These are phyloP conservation scores for Onchidella celtica DNA, from an alignment of 2,888 invertebrate species.

Conservation along the genomic window DNA sequence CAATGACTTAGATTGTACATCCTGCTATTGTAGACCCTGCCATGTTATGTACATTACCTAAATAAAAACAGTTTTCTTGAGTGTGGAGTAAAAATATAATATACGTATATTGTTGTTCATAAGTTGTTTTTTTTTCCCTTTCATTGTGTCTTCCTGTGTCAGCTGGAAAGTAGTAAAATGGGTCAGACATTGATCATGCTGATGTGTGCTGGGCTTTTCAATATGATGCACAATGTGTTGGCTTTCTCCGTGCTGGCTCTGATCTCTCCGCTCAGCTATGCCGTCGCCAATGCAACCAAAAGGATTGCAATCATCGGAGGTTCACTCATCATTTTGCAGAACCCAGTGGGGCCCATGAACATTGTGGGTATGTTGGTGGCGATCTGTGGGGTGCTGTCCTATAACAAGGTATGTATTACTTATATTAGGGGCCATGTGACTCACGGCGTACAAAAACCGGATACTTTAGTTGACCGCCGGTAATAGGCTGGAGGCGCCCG, in stretches of 20 bases:
- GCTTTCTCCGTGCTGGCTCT: constrained; percentile 94
- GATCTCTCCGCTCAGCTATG: constrained; percentile 96
- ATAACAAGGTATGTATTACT: constrained; percentile 87
- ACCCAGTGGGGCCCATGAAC: constrained; percentile 94
- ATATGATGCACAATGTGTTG: constrained; percentile 96
- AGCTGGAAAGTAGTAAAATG: constrained; percentile 71
- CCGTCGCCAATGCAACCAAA: constrained; percentile 97
- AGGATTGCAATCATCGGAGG: constrained; percentile 92
- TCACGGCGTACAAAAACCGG: too few relatives aligned
- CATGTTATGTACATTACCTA: too few relatives aligned
- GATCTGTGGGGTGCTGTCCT: constrained; percentile 92
- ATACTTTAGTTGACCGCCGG: too few relatives aligned
- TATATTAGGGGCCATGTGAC: too few relatives aligned
- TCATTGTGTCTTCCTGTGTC: constrained; percentile 48
- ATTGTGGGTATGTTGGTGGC: constrained; percentile 94
- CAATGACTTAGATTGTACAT: too few relatives aligned
- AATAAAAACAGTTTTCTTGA: too few relatives aligned
- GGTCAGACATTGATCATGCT: constrained; percentile 82
- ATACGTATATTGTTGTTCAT: too few relatives aligned
- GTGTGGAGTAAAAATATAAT: too few relatives aligned
- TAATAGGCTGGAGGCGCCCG: too few relatives aligned
- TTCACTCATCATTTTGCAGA: constrained; percentile 91
- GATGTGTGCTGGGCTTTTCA: constrained; percentile 90
- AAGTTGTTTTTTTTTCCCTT: too few relatives aligned
- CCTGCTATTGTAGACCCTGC: too few relatives aligned